phyloP scores from a whole-genome alignment of 64 coral and sea anemone genomes.

The Stichodactyla mertensii region DNA sequence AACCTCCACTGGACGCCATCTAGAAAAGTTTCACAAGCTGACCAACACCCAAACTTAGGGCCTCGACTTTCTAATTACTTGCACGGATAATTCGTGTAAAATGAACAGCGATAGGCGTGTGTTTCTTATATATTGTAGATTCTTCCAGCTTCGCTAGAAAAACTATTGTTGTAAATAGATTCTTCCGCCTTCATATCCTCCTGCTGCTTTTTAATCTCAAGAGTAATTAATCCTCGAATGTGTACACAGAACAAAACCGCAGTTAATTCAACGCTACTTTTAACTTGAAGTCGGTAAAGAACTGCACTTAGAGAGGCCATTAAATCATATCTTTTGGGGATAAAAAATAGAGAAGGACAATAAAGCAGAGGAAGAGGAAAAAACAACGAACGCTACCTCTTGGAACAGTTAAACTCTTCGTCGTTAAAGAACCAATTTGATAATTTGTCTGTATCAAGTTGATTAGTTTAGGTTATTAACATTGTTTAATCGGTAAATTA shows the following conservation, averaged over 20 bases:
- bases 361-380: not conserved
- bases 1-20: constrained; percentile 6
- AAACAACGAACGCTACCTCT: not conserved
- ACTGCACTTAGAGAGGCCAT: not conserved
- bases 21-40: not conserved
- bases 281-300: not conserved
- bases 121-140: constrained; percentile 13
- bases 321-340: not conserved
- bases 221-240: constrained; percentile 19
- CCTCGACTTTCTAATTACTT: not conserved
- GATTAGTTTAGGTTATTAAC: not conserved
- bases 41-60: not conserved
- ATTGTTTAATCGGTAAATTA: constrained; percentile 5
- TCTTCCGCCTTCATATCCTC: constrained; percentile 3
- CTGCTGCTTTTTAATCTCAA: constrained; percentile 6
- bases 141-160: not conserved
- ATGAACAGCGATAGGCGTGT: not conserved
- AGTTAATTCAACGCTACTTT: constrained; percentile 4
- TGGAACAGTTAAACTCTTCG: not conserved
- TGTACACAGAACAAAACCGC: constrained; percentile 3
- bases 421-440: not conserved
- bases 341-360: not conserved
- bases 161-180: constrained; percentile 12
- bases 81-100: not conserved
- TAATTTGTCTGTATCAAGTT: not conserved